phyloP scores from a whole-genome alignment of 2,888 invertebrate species.

The Lagria hirta region DNA sequence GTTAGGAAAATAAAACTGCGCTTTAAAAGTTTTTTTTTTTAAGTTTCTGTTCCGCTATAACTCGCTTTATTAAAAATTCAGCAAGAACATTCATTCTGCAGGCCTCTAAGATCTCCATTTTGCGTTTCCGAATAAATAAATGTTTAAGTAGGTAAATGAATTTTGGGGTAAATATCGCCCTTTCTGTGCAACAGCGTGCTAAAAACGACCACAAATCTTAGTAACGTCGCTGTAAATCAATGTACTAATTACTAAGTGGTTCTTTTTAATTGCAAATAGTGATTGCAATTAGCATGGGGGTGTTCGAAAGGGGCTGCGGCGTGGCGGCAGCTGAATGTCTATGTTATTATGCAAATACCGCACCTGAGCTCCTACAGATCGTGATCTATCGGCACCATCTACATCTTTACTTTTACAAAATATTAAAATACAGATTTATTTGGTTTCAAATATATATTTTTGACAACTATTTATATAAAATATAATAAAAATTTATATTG shows the following conservation, averaged over 20 bases:
- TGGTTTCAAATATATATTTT: too few species aligned
- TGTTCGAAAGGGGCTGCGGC: slow-evolving; percentile 27
- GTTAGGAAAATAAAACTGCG: too few species aligned
- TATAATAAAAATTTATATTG: too few species aligned
- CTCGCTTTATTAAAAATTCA: too few species aligned
- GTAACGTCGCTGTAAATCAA: slow-evolving; percentile 42
- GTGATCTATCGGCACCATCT: slow-evolving; percentile 42
- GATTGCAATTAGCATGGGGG: slow-evolving; percentile 45
- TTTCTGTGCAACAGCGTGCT: slow-evolving; percentile 24
- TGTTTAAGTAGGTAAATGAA: slow-evolving; percentile 17
- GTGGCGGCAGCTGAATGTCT: too few species aligned
- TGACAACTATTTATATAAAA: too few species aligned
- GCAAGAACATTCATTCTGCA: too few species aligned
- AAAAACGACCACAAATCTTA: slow-evolving; percentile 39
- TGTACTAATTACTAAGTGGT: slow-evolving; percentile 47
- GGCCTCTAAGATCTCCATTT: slow-evolving; percentile 12
- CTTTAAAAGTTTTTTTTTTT: too few species aligned
- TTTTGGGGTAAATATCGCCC: slow-evolving; percentile 19
- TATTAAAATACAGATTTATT: too few species aligned
- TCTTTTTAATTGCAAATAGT: slow-evolving; percentile 50
- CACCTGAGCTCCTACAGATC: slow-evolving; percentile 40
- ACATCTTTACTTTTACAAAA: neutral
- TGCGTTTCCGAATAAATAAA: slow-evolving; percentile 15
- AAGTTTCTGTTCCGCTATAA: too few species aligned
- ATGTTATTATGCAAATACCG: slow-evolving; percentile 42